Base-by-base conservation (phyloP, 2,888 invertebrate species). In the Drosophila demipolita region DNA sequence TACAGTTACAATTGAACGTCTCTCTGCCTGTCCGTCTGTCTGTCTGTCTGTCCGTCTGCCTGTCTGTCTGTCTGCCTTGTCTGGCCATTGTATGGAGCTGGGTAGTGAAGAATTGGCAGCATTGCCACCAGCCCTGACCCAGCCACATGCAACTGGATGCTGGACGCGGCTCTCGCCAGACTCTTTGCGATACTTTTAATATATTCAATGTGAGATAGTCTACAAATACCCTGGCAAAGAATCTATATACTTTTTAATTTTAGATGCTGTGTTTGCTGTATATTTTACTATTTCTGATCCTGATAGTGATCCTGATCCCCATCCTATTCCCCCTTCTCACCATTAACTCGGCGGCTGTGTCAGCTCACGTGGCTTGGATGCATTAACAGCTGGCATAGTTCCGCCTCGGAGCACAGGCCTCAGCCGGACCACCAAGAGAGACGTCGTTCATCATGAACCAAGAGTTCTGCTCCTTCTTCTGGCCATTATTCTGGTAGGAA, bases 1-100 rank as follows among this genome's bases (percentile, higher is more conserved):
- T 75, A 78, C 75, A 79, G 75, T 79, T 79, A 69, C 72, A 75
- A 75, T 75, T 78, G 78, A 57, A 68, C 55, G 60, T 67, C 62
- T 53, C 26, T 60, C 59, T 52, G 42, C 9, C 11, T 12, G 12
- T 20, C 42, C 20, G 12, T 20, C 20, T 11, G 11, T 11, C 40
- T 45, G 1, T n/a, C 38, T 9, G 9, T n/a, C 9, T n/a, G 38
- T 9, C 7, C 5, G 26, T 26, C 5, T 26, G 26, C 5, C 26
- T 26, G 26, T 26, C 26, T 26, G 29, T 29, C 29, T n/a, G 32
- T 32, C 32, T 52, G 50, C 11, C 53, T n/a, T 55, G 53, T 70
- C 64, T 54, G 26, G 26, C 72, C 78, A 78, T 78, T 78, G 78
- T 78, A 67, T 66, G 55, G 38, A 17, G 45, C 70, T 15, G 26